These are phyloP conservation scores for Pempheris klunzingeri DNA, from an alignment of 2,797 vertebrate species.

Conservation along the genomic window DNA sequence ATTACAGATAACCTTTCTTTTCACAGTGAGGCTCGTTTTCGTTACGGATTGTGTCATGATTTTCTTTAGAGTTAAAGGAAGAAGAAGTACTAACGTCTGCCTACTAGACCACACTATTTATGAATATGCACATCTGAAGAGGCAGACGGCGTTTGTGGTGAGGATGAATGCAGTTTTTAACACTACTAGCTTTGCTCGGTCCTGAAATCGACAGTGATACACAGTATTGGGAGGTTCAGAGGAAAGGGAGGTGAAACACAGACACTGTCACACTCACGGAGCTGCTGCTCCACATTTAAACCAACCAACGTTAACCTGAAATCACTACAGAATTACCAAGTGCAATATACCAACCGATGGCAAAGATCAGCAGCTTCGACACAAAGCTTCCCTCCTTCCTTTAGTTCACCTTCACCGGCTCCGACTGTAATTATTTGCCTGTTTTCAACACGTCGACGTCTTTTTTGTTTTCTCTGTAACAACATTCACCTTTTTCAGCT, in stretches of 20 bases:
- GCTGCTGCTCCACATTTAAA: conserved; percentile 61
- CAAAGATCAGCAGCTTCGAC: conserved; percentile 52
- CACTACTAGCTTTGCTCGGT: conserved; percentile 44
- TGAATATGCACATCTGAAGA: conserved; percentile 60
- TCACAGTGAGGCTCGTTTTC: conserved; percentile 52
- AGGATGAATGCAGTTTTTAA: conserved; percentile 57
- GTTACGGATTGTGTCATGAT: conserved; percentile 64
- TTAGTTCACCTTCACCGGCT: not conserved
- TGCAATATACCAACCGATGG: conserved; percentile 82
- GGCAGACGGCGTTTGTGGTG: conserved; percentile 23
- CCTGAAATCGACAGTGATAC: not conserved
- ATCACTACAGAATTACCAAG: conserved; percentile 75
- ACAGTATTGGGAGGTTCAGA: conserved; percentile 39
- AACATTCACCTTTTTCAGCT: not conserved
- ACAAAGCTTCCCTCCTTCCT: conserved; percentile 43
- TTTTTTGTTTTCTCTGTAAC: not conserved
- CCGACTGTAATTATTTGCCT: conserved; percentile 1
- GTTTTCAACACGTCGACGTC: not conserved
- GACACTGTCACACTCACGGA: not conserved
- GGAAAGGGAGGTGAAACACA: too few species aligned
- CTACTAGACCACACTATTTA: conserved; percentile 64
- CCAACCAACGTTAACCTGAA: conserved; percentile 29
- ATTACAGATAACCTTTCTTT: conserved; percentile 48
- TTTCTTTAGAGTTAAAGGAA: conserved; percentile 31
- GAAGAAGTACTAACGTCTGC: conserved; percentile 25